Percentiles rank a stretch among this genome's conserved stretches.
phyloP scores from a whole-genome alignment of 1,140 invertebrate genomes.

The Xylocopa sonorina region DNA sequence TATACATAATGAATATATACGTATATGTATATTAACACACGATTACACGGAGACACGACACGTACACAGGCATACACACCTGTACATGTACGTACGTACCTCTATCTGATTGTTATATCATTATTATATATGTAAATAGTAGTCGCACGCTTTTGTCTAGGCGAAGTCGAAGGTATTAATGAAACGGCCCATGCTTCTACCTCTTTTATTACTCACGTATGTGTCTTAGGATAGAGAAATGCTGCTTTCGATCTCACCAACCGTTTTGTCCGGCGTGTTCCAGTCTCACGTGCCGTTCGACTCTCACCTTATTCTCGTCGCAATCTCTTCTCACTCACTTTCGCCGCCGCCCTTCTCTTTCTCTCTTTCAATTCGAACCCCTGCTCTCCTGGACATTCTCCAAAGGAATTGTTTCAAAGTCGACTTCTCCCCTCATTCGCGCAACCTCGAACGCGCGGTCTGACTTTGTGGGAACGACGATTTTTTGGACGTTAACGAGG shows the following conservation, averaged over 20 bases:
- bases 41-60: neutral
- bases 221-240: conserved; percentile 77
- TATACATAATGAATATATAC: conserved; percentile 49
- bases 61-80: neutral
- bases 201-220: conserved; percentile 75
- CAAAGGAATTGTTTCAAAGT: too few relatives aligned
- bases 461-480: too few relatives aligned
- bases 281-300: conserved; percentile 53
- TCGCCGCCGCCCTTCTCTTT: conserved; percentile 1
- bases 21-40: conserved; percentile 31
- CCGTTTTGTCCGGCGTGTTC: conserved; percentile 43
- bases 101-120: conserved; percentile 67
- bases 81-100: conserved; percentile 59
- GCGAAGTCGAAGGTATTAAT: conserved; percentile 75
- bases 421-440: neutral
- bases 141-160: conserved; percentile 79
- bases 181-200: conserved; percentile 73
- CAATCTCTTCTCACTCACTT: conserved; percentile 26
- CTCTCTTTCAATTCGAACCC: too few relatives aligned
- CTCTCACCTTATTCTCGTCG: conserved; percentile 66
- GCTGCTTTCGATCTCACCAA: conserved; percentile 75
- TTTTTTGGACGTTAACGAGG: too few relatives aligned
- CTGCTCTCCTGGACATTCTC: neutral
- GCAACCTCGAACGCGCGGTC: too few relatives aligned
- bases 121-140: conserved; percentile 78